Percentiles rank a stretch among this genome's conserved stretches.
Evolutionary conservation across 1,140 invertebrate species (phyloP).

Genomic region (Lordiphosa clarofinis): DNA sequence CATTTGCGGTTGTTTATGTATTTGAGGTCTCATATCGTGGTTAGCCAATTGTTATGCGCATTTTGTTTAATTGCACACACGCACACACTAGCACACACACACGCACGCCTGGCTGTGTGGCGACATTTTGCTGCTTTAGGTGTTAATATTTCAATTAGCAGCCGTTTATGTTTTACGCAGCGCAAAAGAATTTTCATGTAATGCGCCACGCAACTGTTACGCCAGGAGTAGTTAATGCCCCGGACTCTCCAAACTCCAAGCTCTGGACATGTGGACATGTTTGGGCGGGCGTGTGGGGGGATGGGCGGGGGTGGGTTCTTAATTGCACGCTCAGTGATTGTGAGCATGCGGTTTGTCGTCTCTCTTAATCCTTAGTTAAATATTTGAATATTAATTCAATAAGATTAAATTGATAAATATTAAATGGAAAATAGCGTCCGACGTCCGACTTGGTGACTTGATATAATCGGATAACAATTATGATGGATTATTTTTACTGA

Average conservation of each 20-base stretch:
- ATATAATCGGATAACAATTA: no score
- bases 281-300: no score
- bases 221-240: conserved; percentile 30
- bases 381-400: no score
- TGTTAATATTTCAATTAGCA: conserved; percentile 74
- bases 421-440: no score
- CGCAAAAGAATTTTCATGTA: conserved; percentile 42
- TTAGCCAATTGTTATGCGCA: conserved; percentile 69
- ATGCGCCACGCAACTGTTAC: conserved; percentile 67
- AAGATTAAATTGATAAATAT: no score
- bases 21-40: conserved; percentile 72
- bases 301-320: no score
- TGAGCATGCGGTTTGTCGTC: not conserved
- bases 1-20: conserved; percentile 72
- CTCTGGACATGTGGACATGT: no score
- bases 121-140: conserved; percentile 45
- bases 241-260: no score
- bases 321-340: no score
- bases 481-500: no score
- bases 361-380: no score
- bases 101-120: conserved; percentile 24
- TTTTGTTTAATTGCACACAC: conserved; percentile 68
- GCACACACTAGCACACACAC: conserved; percentile 16
- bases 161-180: conserved; percentile 60
- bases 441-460: no score